A percentile compares a stretch with the other conserved stretches of the same genome.
These are phyloP conservation scores for Uromys caudimaculatus DNA, from an alignment of 2,797 vertebrate species.

Conservation along the genomic window DNA sequence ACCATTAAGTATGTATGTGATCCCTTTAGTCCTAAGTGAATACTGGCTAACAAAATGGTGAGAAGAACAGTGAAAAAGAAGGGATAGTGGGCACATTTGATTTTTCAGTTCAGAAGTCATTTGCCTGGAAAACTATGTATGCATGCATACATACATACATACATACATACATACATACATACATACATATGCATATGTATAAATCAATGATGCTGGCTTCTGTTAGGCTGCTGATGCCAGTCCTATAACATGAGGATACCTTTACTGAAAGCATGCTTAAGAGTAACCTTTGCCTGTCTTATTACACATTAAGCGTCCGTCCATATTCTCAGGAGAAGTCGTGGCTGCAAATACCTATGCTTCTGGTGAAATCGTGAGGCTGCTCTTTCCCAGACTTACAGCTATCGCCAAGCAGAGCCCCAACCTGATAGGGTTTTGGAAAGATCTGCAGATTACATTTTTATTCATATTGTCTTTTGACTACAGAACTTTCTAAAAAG, in stretches of 20 bases:
- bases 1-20: slow-evolving; percentile 75
- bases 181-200: not conserved
- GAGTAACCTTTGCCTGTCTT: slow-evolving; percentile 44
- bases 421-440: not conserved
- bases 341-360: slow-evolving; percentile 40
- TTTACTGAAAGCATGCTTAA: slow-evolving; percentile 58
- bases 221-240: slow-evolving; percentile 79
- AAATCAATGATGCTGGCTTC: slow-evolving; percentile 64
- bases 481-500: slow-evolving; percentile 46
- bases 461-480: slow-evolving; percentile 1
- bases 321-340: slow-evolving; percentile 71
- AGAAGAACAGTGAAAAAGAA: slow-evolving; percentile 12
- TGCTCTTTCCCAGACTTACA: slow-evolving; percentile 33
- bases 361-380: not conserved
- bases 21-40: slow-evolving; percentile 75
- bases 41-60: slow-evolving; percentile 70
- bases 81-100: slow-evolving; percentile 70
- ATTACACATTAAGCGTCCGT: slow-evolving; percentile 58
- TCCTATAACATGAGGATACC: slow-evolving; percentile 78
- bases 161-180: not conserved
- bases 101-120: slow-evolving; percentile 79
- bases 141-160: slow-evolving; percentile 36
- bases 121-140: slow-evolving; percentile 55
- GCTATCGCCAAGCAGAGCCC: not conserved
- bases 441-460: slow-evolving; percentile 10